Conservation (phyloP, 2,888 invertebrate species). For the Pseudolycoriella hygida region DNA sequence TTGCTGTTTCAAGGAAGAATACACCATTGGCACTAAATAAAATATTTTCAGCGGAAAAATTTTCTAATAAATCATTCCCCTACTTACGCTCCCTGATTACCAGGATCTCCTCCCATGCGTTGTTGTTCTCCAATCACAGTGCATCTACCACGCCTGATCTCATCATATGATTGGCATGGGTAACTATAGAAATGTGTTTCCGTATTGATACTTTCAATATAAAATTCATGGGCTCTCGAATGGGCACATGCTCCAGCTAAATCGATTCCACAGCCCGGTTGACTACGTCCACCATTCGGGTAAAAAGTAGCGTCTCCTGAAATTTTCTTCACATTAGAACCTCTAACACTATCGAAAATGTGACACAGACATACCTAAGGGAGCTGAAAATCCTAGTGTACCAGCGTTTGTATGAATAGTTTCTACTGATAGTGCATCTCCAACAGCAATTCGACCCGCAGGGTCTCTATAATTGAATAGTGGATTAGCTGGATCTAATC, state of each 20-base stretch:
- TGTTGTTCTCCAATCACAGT: background rate
- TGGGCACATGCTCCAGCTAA: slow-evolving; percentile 9
- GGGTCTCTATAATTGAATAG: slow-evolving; percentile 4
- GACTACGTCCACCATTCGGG: slow-evolving; percentile 16
- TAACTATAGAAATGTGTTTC: slow-evolving; percentile 16
- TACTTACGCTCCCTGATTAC: slow-evolving; percentile 3
- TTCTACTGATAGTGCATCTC: slow-evolving; percentile 12
- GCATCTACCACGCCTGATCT: background rate
- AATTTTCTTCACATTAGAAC: too few relatives aligned
- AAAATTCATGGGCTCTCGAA: slow-evolving; percentile 22
- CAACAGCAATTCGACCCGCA: slow-evolving; percentile 8
- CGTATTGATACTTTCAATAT: slow-evolving; percentile 25
- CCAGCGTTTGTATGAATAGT: slow-evolving; percentile 16
- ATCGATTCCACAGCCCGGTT: slow-evolving; percentile 15
- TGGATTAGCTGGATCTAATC: slow-evolving; percentile 15
- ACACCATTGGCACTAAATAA: background rate
- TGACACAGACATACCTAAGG: too few relatives aligned
- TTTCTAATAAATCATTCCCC: background rate
- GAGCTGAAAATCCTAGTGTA: slow-evolving; percentile 10
- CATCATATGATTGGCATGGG: slow-evolving; percentile 1
- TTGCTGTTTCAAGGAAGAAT: background rate
- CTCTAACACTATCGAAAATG: too few relatives aligned
- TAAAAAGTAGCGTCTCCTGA: slow-evolving; percentile 9
- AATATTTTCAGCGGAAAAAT: background rate
- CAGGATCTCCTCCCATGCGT: slow-evolving; percentile 6